phyloP scores from a whole-genome alignment of 2,797 vertebrate genomes.

The Schizopygopsis malacanthus region DNA sequence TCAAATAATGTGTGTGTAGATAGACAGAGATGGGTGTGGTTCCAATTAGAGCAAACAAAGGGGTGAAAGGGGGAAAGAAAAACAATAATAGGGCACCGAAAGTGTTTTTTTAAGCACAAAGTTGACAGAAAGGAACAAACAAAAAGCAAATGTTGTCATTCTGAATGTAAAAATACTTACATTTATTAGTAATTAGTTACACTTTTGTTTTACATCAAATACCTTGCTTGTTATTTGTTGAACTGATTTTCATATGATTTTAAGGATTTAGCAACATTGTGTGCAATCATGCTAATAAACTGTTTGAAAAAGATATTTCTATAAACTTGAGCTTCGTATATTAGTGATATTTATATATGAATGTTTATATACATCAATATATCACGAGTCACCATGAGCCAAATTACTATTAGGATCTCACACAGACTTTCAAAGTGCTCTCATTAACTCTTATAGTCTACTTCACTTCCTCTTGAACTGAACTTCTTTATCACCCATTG shows the following conservation, averaged over 20 bases:
- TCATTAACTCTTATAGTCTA: slow-evolving; percentile 53
- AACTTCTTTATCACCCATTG: not conserved
- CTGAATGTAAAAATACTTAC: not conserved
- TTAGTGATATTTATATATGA: not conserved
- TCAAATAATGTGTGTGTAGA: slow-evolving; percentile 57
- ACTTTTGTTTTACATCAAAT: not conserved
- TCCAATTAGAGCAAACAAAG: slow-evolving; percentile 77
- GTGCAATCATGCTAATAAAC: not conserved
- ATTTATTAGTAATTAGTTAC: too few relatives aligned
- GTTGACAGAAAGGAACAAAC: not conserved
- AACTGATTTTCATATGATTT: not conserved
- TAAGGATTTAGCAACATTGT: slow-evolving; percentile 9
- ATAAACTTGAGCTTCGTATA: not conserved
- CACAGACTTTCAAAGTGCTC: slow-evolving; percentile 63
- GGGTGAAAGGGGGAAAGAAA: slow-evolving; percentile 74
- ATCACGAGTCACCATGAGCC: not conserved
- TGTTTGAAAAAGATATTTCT: not conserved
- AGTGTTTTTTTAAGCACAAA: too few relatives aligned
- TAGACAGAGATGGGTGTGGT: slow-evolving; percentile 71
- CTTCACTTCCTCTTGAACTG: slow-evolving; percentile 44
- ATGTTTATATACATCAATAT: not conserved
- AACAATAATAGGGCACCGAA: slow-evolving; percentile 19
- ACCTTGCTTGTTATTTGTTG: not conserved
- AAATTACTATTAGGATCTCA: slow-evolving; percentile 57
- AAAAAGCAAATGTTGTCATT: too few relatives aligned